These are phyloP conservation scores for Noctua janthina DNA, from an alignment of 2,888 invertebrate genomes.

Conservation along the genomic window DNA sequence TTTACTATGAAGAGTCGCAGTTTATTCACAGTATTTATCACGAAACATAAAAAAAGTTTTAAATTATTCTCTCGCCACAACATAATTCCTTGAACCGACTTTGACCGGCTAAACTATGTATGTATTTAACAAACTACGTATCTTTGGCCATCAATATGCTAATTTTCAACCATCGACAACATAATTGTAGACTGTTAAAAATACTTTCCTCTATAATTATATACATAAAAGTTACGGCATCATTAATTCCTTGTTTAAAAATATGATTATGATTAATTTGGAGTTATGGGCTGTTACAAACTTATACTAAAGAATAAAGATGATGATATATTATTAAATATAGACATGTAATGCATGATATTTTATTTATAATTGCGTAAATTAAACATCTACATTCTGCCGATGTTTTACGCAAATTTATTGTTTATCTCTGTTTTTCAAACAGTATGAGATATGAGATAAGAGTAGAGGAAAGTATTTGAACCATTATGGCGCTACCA, in stretches of 20 bases:
- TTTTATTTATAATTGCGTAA: constrained; percentile 4
- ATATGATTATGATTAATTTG: not conserved
- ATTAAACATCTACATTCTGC: not conserved
- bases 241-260: constrained; percentile 7
- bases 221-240: constrained; percentile 4
- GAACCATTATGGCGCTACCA: not conserved
- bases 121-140: not conserved
- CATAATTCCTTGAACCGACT: constrained; percentile 39
- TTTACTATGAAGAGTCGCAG: not conserved
- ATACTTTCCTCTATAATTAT: constrained; percentile 36
- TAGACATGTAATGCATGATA: not conserved
- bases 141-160: constrained; percentile 21
- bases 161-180: constrained; percentile 20
- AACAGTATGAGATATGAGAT: too few relatives aligned
- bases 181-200: constrained; percentile 37
- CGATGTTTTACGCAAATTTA: not conserved
- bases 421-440: not conserved
- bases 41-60: not conserved
- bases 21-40: not conserved
- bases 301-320: constrained; percentile 11
- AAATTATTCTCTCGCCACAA: not conserved
- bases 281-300: constrained; percentile 4
- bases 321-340: constrained; percentile 8
- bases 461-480: not conserved
- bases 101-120: constrained; percentile 19